These are phyloP conservation scores for Aulostomus chinensis DNA, from an alignment of 2,797 vertebrate genomes.

Conservation along the genomic window DNA sequence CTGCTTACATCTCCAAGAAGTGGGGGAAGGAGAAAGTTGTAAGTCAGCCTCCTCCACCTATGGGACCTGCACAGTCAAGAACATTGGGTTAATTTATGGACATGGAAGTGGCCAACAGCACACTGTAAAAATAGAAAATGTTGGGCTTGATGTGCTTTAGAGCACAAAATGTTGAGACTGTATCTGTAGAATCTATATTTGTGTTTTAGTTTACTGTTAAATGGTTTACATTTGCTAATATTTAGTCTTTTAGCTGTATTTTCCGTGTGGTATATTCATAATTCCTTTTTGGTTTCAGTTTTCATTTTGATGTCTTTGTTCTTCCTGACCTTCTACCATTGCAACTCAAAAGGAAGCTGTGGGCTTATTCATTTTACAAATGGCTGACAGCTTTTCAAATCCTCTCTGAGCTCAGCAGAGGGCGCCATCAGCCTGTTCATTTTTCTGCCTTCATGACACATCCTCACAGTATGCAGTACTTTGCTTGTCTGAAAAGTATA, in stretches of 20 bases:
- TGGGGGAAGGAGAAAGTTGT: slow-evolving; percentile 1
- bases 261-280: not conserved
- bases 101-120: slow-evolving; percentile 31
- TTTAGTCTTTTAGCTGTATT: not conserved
- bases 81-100: slow-evolving; percentile 12
- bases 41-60: slow-evolving; percentile 29
- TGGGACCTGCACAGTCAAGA: slow-evolving; percentile 12
- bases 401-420: slow-evolving; percentile 52
- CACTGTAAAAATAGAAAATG: slow-evolving; percentile 33
- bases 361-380: not conserved
- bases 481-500: too few relatives aligned
- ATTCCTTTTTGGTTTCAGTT: not conserved
- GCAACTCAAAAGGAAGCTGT: not conserved
- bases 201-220: not conserved
- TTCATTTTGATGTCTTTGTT: not conserved
- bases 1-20: not conserved
- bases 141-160: slow-evolving; percentile 5
- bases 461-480: too few relatives aligned
- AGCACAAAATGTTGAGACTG: not conserved
- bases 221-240: not conserved
- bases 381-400: slow-evolving; percentile 3
- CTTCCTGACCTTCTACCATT: too few relatives aligned
- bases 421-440: slow-evolving; percentile 35
- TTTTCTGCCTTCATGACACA: too few relatives aligned
- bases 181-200: too few relatives aligned